Evolutionary conservation across 2,888 invertebrate species (phyloP).

Genomic region (Nudaria mundana): DNA sequence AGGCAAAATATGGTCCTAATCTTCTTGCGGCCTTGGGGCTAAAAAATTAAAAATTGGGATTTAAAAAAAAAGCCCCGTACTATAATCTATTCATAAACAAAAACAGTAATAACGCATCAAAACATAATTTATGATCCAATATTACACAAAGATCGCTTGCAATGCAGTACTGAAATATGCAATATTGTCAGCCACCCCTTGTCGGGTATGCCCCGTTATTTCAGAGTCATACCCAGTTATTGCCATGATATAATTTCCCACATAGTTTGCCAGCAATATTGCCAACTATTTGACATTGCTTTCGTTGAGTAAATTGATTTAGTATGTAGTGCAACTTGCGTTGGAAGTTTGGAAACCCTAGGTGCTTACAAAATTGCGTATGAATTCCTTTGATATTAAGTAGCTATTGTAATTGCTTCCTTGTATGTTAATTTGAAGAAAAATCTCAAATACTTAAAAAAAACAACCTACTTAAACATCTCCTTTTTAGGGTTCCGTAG

Average conservation of each 20-base stretch:
- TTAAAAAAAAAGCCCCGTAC: too few species aligned
- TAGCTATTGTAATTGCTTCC: too few species aligned
- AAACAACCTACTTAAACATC: too few species aligned
- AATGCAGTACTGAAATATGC: constrained; percentile 46
- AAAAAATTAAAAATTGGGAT: too few species aligned
- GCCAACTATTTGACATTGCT: constrained; percentile 60
- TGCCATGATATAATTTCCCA: constrained; percentile 51
- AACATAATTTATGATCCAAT: constrained; percentile 17
- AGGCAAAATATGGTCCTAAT: too few species aligned
- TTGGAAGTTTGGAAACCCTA: too few species aligned
- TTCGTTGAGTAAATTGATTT: constrained; percentile 46
- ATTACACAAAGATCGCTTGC: constrained; percentile 19
- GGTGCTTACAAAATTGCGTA: constrained; percentile 7
- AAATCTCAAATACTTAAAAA: too few species aligned
- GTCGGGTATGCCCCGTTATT: constrained; percentile 40
- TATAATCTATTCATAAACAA: not conserved
- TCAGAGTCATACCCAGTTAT: constrained; percentile 44
- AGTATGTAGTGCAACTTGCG: constrained; percentile 25
- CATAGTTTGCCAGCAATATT: constrained; percentile 53
- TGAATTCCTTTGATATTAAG: not conserved
- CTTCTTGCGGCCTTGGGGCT: too few species aligned
- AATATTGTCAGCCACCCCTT: constrained; percentile 38
- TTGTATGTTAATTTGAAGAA: too few species aligned
- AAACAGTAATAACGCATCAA: not conserved
- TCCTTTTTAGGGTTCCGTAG: too few species aligned